Evolutionary conservation across 2,113 vertebrate species (phyloP).

Genomic region (Polypterus senegalus): DNA sequence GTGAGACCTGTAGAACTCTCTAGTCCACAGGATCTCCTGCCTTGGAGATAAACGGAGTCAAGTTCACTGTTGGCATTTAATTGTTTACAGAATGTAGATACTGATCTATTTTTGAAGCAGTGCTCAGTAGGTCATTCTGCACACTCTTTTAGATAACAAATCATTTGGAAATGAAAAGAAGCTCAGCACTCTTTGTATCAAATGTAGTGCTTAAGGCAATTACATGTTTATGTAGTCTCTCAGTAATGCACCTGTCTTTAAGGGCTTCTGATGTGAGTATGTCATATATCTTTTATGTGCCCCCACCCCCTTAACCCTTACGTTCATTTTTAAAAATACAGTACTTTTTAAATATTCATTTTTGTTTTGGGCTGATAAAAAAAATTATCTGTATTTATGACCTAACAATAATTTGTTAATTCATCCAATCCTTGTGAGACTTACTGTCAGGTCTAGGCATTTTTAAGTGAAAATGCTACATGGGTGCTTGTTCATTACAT

Average conservation of each 20-base stretch:
- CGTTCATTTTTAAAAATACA: no score
- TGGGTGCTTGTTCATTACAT: no score
- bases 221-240: neutral
- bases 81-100: neutral
- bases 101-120: neutral
- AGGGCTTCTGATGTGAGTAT: neutral
- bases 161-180: neutral
- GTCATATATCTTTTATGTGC: neutral
- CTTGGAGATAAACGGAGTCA: neutral
- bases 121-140: neutral
- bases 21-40: neutral
- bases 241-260: neutral
- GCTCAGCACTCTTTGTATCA: neutral
- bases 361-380: no score
- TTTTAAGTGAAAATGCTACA: no score
- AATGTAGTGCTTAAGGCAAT: neutral
- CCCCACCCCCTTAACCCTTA: neutral
- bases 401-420: no score
- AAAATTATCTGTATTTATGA: no score
- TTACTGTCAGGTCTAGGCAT: no score
- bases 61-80: neutral
- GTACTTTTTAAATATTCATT: no score
- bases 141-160: neutral
- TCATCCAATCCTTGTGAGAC: no score
- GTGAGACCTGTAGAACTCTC: neutral